These are phyloP conservation scores for Bombus breviceps DNA, from an alignment of 1,140 invertebrate genomes.

Conservation along the genomic window DNA sequence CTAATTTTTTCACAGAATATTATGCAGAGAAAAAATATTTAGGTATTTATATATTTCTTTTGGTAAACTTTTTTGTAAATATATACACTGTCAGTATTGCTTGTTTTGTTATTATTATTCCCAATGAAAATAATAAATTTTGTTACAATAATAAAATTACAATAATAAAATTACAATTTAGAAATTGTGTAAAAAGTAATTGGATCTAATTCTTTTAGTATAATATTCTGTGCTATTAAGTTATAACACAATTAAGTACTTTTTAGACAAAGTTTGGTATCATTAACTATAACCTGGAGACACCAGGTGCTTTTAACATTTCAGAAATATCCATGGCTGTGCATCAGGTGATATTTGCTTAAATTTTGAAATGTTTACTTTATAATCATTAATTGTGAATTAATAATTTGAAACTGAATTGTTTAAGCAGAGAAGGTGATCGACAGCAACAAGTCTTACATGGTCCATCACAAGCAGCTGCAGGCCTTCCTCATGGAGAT, in stretches of 20 bases:
- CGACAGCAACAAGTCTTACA: conserved; percentile 79
- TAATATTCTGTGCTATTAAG: conserved; percentile 51
- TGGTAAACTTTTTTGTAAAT: conserved; percentile 26
- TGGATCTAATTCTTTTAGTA: conserved; percentile 18
- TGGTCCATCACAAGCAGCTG: conserved; percentile 73
- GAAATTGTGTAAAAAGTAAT: conserved; percentile 48
- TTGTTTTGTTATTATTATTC: conserved; percentile 19
- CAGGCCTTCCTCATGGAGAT: conserved; percentile 75
- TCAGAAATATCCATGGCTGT: conserved; percentile 74
- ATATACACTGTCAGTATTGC: not conserved
- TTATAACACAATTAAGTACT: conserved; percentile 40
- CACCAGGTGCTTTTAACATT: conserved; percentile 68
- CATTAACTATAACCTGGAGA: conserved; percentile 63
- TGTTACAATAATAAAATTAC: conserved; percentile 43
- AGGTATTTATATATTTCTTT: conserved; percentile 4
- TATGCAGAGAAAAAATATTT: conserved; percentile 23
- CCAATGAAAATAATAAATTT: conserved; percentile 12
- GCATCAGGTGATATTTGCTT: conserved; percentile 69
- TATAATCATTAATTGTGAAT: conserved; percentile 58
- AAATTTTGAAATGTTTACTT: conserved; percentile 63
- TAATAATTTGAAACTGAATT: conserved; percentile 78
- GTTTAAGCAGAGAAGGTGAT: conserved; percentile 82
- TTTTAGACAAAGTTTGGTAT: conserved; percentile 49
- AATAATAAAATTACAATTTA: conserved; percentile 35
- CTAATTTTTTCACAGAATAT: conserved; percentile 49